A percentile compares a stretch with the other conserved stretches of the same genome.
These are phyloP conservation scores for Aythya baeri DNA, from an alignment of 2,113 vertebrate genomes.

Conservation along the genomic window DNA sequence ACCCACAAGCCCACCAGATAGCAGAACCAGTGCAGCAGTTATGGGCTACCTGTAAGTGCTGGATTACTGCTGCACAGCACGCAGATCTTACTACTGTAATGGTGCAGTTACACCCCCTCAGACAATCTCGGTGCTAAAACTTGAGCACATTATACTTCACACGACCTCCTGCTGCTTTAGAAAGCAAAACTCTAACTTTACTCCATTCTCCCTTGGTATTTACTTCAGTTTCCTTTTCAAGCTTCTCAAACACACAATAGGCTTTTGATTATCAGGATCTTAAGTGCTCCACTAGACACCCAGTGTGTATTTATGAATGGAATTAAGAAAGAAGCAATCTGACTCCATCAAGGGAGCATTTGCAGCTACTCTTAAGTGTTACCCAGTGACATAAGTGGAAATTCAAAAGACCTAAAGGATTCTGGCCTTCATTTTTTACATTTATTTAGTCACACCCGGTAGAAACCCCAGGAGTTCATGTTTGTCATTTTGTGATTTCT, in stretches of 20 bases:
- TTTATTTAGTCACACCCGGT: conserved; percentile 53
- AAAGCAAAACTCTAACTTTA: conserved; percentile 75
- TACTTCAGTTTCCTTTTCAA: conserved; percentile 76
- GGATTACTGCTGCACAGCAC: background rate
- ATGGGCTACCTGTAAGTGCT: background rate
- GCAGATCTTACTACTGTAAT: conserved; percentile 45
- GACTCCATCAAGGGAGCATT: conserved; percentile 74
- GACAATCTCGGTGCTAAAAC: conserved; percentile 9
- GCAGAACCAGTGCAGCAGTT: background rate
- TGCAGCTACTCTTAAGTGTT: conserved; percentile 44
- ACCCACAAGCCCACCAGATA: background rate
- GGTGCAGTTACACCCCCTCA: background rate
- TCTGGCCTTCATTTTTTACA: conserved; percentile 43
- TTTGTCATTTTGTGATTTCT: background rate
- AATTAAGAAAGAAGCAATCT: conserved; percentile 83
- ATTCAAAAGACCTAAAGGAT: conserved; percentile 22
- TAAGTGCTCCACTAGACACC: conserved; percentile 72
- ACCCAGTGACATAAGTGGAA: conserved; percentile 47
- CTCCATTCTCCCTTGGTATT: conserved; percentile 75
- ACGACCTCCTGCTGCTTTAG: conserved; percentile 65
- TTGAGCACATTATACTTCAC: conserved; percentile 68
- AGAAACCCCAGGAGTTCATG: conserved; percentile 40
- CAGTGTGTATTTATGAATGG: conserved; percentile 82
- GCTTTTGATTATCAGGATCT: conserved; percentile 81
- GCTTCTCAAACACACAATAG: conserved; percentile 78